These are phyloP conservation scores for Gopherus evgoodei DNA, from an alignment of 2,113 vertebrate genomes.

Conservation along the genomic window DNA sequence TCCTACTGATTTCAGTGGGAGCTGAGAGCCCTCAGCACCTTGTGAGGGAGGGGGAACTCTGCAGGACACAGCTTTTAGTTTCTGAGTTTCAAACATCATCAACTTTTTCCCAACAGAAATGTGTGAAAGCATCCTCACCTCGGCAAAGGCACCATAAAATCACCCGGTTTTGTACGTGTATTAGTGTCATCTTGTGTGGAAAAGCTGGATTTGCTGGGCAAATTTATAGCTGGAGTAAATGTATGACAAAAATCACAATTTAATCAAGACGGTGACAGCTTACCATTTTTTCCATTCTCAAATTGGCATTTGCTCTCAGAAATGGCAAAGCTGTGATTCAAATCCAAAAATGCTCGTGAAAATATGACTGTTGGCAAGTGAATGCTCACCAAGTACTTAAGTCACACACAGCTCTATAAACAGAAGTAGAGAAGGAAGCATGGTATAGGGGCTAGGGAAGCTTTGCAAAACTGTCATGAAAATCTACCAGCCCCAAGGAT, in stretches of 20 bases:
- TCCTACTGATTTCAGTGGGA: not conserved
- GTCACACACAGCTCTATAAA: slow-evolving; percentile 13
- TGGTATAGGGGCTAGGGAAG: not conserved
- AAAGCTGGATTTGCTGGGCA: slow-evolving; percentile 56
- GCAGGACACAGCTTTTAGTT: not conserved
- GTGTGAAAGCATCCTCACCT: not conserved
- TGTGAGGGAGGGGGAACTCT: accelerated
- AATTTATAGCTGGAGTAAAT: slow-evolving; percentile 44
- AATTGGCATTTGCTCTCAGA: slow-evolving; percentile 36
- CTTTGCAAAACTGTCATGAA: not conserved
- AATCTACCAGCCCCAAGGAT: not conserved
- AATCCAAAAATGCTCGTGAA: slow-evolving; percentile 61
- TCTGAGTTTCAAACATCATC: not conserved
- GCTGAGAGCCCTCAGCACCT: not conserved
- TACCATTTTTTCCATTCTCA: slow-evolving; percentile 24
- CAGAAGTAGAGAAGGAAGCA: not conserved
- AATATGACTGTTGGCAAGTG: slow-evolving; percentile 44
- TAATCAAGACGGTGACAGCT: slow-evolving; percentile 35
- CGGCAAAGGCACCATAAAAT: not conserved
- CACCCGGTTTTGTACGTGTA: not conserved
- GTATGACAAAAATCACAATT: slow-evolving; percentile 14
- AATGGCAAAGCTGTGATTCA: slow-evolving; percentile 61
- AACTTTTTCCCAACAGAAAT: not conserved
- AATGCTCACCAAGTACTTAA: not conserved
- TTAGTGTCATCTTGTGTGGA: slow-evolving; percentile 50